Evolutionary conservation across 2,888 invertebrate species (phyloP), one percentile per base, ranked within the genome.

Genomic region (Prenolepis imparis): DNA sequence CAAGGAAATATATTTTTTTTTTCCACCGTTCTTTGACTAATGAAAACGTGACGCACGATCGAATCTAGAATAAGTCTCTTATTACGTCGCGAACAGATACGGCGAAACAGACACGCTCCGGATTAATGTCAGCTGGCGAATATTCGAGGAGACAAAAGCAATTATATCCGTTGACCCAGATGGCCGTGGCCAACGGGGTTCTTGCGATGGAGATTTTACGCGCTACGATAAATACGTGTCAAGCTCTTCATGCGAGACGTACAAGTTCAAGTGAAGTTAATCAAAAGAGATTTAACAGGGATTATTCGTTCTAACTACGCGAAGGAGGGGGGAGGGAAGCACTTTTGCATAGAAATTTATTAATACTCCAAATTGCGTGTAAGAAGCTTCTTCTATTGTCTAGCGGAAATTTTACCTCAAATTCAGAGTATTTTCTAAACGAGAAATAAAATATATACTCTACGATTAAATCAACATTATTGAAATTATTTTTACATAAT

Each of bases 111-210:
- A 21, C 44, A 32, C 44, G 41, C 32, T 24, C 59, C 18, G 59
- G 57, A 70, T 78, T 78, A 78, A 59, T 59, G 78, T 41, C 78
- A 44, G 41, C 70, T 39, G 55, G 52, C 41, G 55, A 70, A 68
- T 70, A 59, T 41, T 55, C 59, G 78, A 59, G 36, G 48, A 70
- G 72, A 78, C 72, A 78, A 72, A 72, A 78, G 78, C 78, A 59
- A 78, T 82, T 82, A 77, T 66, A 75, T 83, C 61, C 57, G 68
- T 28, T 66, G 78, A 77, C 78, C 78, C 48, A 66, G 64, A 83
- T 66, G 55, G 59, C 5, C 59, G 66, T 12, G 24, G 41, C 36
- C 44, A 59, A 39, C 15, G 59, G 41, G 48, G 78, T 83, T 67
- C 82, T 77, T 75, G 44, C 59, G 78, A 82, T 55, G 36, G 32